Evolutionary conservation across 2,888 invertebrate species (phyloP).

Genomic region (Patella pellucida): DNA sequence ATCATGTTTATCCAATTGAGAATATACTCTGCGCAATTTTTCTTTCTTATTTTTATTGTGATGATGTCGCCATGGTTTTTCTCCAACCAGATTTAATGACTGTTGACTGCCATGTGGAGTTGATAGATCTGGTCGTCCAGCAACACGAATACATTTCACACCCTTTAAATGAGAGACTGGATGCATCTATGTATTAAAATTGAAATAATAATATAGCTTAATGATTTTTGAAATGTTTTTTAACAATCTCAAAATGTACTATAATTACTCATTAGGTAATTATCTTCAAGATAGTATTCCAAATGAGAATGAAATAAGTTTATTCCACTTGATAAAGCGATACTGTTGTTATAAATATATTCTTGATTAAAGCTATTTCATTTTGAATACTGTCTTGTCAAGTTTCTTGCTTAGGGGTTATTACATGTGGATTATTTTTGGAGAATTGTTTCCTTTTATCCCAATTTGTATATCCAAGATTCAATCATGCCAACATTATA

Average conservation of each 20-base stretch:
- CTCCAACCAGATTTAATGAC: constrained; percentile 69
- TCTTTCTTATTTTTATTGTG: constrained; percentile 91
- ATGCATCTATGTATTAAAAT: not conserved
- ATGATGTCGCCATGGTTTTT: constrained; percentile 85
- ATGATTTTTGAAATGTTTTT: not conserved
- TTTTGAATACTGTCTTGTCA: too few relatives aligned
- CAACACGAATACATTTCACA: not conserved
- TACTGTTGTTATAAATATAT: too few relatives aligned
- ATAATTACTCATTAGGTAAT: not conserved
- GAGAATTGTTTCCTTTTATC: too few relatives aligned
- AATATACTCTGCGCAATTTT: constrained; percentile 88
- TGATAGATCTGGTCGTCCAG: not conserved
- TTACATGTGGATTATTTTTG: too few relatives aligned
- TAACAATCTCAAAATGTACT: not conserved
- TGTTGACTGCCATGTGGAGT: constrained; percentile 31
- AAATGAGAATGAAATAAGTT: not conserved
- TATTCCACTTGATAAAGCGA: not conserved
- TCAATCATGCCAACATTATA: too few relatives aligned
- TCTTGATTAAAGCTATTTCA: too few relatives aligned
- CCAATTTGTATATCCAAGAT: too few relatives aligned
- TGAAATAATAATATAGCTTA: not conserved
- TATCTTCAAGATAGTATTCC: not conserved
- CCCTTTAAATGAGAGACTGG: not conserved
- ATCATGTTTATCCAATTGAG: constrained; percentile 79
- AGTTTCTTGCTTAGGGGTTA: too few relatives aligned